A percentile compares a stretch with the other conserved stretches of the same genome.
phyloP scores from a whole-genome alignment of 2,888 invertebrate genomes.

The Ophion costatus region DNA sequence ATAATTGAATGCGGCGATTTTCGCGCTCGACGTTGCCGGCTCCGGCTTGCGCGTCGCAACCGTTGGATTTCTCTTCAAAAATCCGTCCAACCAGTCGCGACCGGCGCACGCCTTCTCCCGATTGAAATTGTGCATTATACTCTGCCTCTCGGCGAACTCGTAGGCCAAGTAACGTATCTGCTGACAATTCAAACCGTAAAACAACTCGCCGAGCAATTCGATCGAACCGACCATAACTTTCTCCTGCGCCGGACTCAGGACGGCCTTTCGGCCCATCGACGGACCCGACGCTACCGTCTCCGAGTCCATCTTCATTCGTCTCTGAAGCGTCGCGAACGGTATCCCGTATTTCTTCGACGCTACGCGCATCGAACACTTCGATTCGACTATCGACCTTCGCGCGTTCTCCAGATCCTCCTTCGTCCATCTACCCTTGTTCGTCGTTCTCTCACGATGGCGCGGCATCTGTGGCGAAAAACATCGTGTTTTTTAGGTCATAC shows the following conservation, averaged over 20 bases:
- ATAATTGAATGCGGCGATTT: constrained; percentile 58
- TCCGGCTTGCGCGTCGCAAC: constrained; percentile 59
- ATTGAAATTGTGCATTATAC: constrained; percentile 72
- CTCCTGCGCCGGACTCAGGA: constrained; percentile 71
- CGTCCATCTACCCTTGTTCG: constrained; percentile 64
- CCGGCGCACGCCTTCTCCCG: constrained; percentile 69
- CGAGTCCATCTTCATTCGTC: constrained; percentile 61
- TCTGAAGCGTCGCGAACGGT: constrained; percentile 67
- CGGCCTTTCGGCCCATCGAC: constrained; percentile 62
- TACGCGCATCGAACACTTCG: constrained; percentile 55
- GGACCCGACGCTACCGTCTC: constrained; percentile 55
- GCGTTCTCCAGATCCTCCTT: constrained; percentile 62
- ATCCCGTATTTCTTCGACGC: constrained; percentile 63
- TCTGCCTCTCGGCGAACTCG: constrained; percentile 69
- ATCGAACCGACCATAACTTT: constrained; percentile 65
- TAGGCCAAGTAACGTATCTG: constrained; percentile 69
- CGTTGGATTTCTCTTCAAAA: constrained; percentile 69
- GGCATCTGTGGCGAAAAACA: constrained; percentile 45
- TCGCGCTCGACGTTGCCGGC: constrained; percentile 40
- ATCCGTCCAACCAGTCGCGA: constrained; percentile 73
- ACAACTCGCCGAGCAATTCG: constrained; percentile 66
- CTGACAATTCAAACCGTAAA: constrained; percentile 69
- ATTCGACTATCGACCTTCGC: constrained; percentile 48
- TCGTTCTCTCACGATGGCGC: constrained; percentile 57
- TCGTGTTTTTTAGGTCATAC: background rate